A percentile compares a stretch with the other conserved stretches of the same genome.
phyloP scores from a whole-genome alignment of 1,140 invertebrate genomes.

The Aphaenogaster floridana region DNA sequence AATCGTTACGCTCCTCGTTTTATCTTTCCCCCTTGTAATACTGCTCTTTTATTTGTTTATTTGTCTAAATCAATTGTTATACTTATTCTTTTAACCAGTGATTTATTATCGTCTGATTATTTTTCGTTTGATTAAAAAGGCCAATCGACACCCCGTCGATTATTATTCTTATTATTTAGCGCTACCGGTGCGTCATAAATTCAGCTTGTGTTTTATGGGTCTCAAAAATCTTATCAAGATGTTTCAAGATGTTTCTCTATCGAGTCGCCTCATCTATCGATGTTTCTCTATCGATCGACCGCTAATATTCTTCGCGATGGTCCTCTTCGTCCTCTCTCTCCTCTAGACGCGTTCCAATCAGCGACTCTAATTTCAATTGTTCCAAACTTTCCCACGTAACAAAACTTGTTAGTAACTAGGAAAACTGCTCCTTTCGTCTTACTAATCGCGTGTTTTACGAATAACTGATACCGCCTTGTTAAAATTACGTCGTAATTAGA shows the following conservation, averaged over 20 bases:
- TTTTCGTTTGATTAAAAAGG: background rate
- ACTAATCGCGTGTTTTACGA: background rate
- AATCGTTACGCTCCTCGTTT: background rate
- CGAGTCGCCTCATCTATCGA: background rate
- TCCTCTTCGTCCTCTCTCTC: conserved; percentile 11
- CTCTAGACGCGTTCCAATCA: background rate
- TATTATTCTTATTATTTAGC: background rate
- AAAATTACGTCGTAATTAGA: background rate
- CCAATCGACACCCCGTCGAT: background rate
- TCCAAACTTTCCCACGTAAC: background rate
- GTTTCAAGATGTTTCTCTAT: too few relatives aligned
- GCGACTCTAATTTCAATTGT: background rate
- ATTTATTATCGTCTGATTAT: background rate
- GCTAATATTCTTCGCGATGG: background rate
- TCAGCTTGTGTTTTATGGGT: background rate
- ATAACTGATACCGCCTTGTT: background rate
- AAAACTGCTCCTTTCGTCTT: background rate
- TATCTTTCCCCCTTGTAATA: background rate
- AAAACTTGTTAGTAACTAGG: conserved; percentile 2
- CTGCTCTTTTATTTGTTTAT: background rate
- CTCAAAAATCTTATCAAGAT: background rate
- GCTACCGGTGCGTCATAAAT: background rate
- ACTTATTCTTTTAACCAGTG: background rate
- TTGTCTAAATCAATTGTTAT: background rate
- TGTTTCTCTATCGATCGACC: background rate